These are phyloP conservation scores for Paramuricea clavata DNA, from an alignment of 92 coral and sea anemone genomes.

Conservation along the genomic window DNA sequence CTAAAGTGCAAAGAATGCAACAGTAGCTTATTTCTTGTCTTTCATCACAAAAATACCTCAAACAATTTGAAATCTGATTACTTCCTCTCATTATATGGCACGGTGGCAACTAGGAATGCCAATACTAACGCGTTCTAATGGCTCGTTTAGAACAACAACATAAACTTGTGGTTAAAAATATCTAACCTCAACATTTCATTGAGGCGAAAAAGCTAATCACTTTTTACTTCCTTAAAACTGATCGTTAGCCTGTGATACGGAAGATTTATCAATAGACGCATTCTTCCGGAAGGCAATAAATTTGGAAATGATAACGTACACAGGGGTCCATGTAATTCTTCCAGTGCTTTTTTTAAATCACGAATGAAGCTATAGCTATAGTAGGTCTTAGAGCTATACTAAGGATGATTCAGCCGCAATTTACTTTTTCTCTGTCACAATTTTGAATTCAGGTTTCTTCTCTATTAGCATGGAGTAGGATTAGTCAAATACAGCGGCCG, in stretches of 20 bases:
- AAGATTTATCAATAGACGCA: not conserved
- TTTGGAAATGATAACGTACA: not conserved
- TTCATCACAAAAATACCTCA: constrained; percentile 6
- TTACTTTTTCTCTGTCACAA: not conserved
- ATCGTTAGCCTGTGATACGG: not conserved
- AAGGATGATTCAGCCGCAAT: not conserved
- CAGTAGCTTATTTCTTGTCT: not conserved
- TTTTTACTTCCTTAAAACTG: not conserved
- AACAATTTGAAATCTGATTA: constrained; percentile 12
- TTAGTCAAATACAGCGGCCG: not conserved
- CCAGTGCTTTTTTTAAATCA: not conserved
- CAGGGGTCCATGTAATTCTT: not conserved
- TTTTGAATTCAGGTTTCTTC: not conserved
- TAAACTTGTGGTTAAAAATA: not conserved
- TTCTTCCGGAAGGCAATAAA: not conserved
- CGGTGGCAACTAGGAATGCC: constrained; percentile 29
- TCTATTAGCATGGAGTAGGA: not conserved
- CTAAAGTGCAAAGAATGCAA: not conserved
- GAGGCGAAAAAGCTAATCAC: not conserved
- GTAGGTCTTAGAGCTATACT: no score
- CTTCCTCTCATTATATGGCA: not conserved
- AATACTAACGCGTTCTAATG: not conserved
- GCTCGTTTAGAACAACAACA: constrained; percentile 7
- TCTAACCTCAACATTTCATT: not conserved
- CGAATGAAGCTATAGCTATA: not conserved